Base-by-base conservation (phyloP, 2,888 invertebrate genomes). In the Spilarctia lutea region DNA sequence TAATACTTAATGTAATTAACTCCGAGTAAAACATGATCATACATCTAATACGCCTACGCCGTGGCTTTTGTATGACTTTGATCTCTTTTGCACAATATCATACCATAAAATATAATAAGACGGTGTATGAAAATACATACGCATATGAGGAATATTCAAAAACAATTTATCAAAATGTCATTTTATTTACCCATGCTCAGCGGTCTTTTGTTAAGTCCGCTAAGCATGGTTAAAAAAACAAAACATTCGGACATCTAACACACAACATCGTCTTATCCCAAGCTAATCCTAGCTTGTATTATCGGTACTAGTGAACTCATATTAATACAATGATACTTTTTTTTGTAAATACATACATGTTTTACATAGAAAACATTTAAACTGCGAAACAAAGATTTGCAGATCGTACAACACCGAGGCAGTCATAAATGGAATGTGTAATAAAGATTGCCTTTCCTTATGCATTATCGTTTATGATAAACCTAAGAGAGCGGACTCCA, bases 1-100 rank as follows among this genome's bases (percentile, higher is more conserved):
- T 73, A 73, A 73, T 73, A 68, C 60, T 72, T 68, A 67, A 68
- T 73, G 72, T 52, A 72, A 72, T 67, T 67, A 72, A 72, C 65
- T 72, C 27, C 30, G 27, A 67, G 52, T 56, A 27, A 63, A 30
- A 39, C 48, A 66, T 66, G 52, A 56, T 67, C 66, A 56, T 39
- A 72, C 39, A n/a, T 71, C 30, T 65, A 48, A 71, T n/a, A n/a
- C 18, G 65, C 48, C 52, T 65, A 27, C 48, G 35, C 20, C 35
- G 65, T 65, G 71, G 66, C 39, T 72, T 65, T 33, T 33, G 24
- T 67, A 20, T 18, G 33, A 27, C 65, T 39, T 72, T 52, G 48
- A 65, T 66, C 35, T 52, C 27, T 16, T 45, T 63, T 42, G 27
- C n/a, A 35, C n/a, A 60, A 70, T 67, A 18, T 39, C 65, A 39